These are phyloP conservation scores for Pelobates cultripes DNA, from an alignment of 2,797 vertebrate species.

Conservation along the genomic window DNA sequence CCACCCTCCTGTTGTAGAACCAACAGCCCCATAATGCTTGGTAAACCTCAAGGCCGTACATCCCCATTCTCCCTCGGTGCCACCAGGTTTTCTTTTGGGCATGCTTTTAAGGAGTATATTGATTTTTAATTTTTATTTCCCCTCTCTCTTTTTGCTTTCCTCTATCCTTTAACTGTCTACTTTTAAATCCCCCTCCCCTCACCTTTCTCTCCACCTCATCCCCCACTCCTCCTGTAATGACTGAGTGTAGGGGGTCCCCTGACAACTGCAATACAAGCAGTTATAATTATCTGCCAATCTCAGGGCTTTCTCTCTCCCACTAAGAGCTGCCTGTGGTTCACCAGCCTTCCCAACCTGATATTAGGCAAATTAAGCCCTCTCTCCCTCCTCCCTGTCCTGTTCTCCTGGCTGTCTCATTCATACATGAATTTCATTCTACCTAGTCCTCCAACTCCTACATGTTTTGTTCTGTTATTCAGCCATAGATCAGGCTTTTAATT, in stretches of 20 bases:
- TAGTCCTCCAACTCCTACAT: not conserved
- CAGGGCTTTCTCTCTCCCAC: conserved; percentile 32
- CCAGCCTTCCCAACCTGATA: conserved; percentile 48
- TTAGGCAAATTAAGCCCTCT: conserved; percentile 26
- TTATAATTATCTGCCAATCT: conserved; percentile 54
- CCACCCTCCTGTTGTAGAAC: too few relatives aligned
- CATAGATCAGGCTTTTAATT: not conserved
- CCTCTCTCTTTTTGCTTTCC: not conserved
- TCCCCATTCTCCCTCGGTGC: not conserved
- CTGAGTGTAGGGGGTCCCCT: conserved; percentile 49
- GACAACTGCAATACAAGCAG: conserved; percentile 39
- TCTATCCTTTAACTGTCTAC: not conserved
- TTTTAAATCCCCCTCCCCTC: not conserved
- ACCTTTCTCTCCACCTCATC: not conserved
- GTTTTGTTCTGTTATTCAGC: not conserved
- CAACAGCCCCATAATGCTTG: too few relatives aligned
- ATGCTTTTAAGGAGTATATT: not conserved
- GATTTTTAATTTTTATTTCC: not conserved
- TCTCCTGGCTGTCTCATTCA: not conserved
- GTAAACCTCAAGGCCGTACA: too few relatives aligned
- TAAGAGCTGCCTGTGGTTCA: conserved; percentile 49
- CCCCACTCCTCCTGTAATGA: conserved; percentile 26
- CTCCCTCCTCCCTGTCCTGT: not conserved
- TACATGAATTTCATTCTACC: not conserved
- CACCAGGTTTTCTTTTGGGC: not conserved